These are phyloP conservation scores for Drosophila heteroneura DNA, from an alignment of 2,888 invertebrate genomes.

Conservation along the genomic window DNA sequence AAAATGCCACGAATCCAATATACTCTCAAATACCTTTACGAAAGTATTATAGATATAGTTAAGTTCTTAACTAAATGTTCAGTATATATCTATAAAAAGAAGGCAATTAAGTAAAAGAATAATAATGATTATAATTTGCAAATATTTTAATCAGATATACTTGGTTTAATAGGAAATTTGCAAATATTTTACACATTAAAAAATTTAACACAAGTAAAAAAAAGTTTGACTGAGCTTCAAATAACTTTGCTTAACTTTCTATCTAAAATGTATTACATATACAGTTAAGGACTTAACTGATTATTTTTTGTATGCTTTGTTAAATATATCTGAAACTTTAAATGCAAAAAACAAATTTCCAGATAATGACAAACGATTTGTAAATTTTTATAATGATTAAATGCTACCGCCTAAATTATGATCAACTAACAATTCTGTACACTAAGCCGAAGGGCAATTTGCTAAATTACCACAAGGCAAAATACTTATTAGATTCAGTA, in stretches of 20 bases:
- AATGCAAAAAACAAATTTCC: not conserved
- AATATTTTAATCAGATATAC: too few relatives aligned
- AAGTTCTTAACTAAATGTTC: not conserved
- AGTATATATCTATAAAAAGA: not conserved
- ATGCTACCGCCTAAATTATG: not conserved
- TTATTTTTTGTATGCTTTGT: not conserved
- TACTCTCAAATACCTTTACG: constrained; percentile 10
- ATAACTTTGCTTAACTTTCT: not conserved
- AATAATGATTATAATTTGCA: too few relatives aligned
- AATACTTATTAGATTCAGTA: not conserved
- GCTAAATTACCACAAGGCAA: not conserved
- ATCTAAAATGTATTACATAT: not conserved
- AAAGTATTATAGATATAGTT: not conserved
- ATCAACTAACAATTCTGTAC: not conserved
- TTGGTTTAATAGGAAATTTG: not conserved
- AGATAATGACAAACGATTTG: not conserved
- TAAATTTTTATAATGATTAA: not conserved
- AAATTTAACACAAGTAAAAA: too few relatives aligned
- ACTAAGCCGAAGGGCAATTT: not conserved
- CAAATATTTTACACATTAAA: too few relatives aligned
- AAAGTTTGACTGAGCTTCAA: not conserved
- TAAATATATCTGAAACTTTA: not conserved
- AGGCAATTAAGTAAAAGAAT: not conserved
- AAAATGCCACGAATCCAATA: constrained; percentile 23
- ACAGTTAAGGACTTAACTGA: not conserved